Evolutionary conservation across 2,888 invertebrate species (phyloP), one percentile per base, ranked within the genome.

Genomic region (Parnassius apollo): DNA sequence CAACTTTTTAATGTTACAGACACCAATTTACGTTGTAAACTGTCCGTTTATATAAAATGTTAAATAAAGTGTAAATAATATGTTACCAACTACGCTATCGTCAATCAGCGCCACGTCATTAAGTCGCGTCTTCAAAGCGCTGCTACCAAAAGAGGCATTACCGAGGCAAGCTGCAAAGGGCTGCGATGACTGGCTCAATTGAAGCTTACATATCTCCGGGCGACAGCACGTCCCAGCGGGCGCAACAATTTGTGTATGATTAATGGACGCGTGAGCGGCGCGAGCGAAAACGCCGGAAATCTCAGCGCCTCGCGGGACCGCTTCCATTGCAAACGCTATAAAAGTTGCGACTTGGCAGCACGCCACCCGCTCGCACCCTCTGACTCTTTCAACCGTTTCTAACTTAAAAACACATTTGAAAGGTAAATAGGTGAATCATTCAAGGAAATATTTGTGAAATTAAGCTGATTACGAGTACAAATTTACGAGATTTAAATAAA

Each of bases 141-240:
- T 65, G 65, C 65, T 67, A 66, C 65, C 68, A 60, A 77, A 76
- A 68, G 66, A 70, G 68, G 68, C 72, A 71, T 80, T 78, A 78
- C 75, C 76, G 69, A 66, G 67, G 68, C 69, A 71, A 8, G 73
- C 72, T 75, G 73, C 75, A 77, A 76, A 76, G 74, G 73, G 72
- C 71, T 66, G 72, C 64, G 79, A 82, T 86, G 87, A 86, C 87
- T 84, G 85, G 86, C 86, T 82, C 84, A 71, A 84, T 74, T 75
- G 78, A 70, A 81, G 79, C 84, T 77, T 75, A 78, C 77, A 80
- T 80, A 81, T 81, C 84, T 42, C 13, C 42, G 52, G 51, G 53
- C 44, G 53, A 48, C 57, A 46, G 57, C 72, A 65, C 53, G 68
- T 65, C 59, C 42, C 63, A 64, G 63, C 57, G 66, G 65, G 69